phyloP scores from a whole-genome alignment of 2,113 vertebrate genomes.

The Isichthys henryi region DNA sequence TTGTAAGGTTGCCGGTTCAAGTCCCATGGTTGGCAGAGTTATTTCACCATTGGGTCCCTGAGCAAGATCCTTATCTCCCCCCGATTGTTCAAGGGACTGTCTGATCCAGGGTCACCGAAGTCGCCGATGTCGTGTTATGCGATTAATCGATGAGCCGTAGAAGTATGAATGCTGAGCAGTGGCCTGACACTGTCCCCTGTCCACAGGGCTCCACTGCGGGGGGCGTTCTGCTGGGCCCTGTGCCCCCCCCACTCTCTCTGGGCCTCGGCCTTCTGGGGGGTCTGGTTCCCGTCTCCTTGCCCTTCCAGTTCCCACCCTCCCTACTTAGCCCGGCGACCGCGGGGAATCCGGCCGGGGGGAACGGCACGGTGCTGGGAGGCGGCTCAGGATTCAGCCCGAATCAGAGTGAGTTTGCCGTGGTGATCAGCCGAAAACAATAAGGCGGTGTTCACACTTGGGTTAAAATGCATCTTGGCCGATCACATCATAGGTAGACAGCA shows the following conservation, averaged over 20 bases:
- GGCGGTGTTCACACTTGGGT: background rate
- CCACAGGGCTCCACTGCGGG: constrained; percentile 75
- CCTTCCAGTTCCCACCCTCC: constrained; percentile 87
- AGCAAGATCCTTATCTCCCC: background rate
- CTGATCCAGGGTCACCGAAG: background rate
- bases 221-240: constrained; percentile 70
- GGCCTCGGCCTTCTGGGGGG: constrained; percentile 93
- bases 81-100: background rate
- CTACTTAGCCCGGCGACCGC: constrained; percentile 67
- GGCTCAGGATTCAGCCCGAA: constrained; percentile 66
- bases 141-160: background rate
- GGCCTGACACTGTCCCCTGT: constrained; percentile 11
- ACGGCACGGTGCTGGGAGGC: constrained; percentile 48
- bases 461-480: background rate
- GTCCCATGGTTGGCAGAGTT: background rate
- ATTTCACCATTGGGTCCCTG: background rate
- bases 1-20: background rate
- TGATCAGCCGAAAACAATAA: background rate
- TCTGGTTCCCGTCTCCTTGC: constrained; percentile 90
- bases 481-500: background rate
- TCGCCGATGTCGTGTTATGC: background rate
- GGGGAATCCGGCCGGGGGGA: constrained; percentile 43
- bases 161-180: background rate
- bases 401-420: constrained; percentile 52
- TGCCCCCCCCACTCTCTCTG: constrained; percentile 80